Evolutionary conservation across 2,113 vertebrate species (phyloP).

Genomic region (Leptodactylus fuscus): DNA sequence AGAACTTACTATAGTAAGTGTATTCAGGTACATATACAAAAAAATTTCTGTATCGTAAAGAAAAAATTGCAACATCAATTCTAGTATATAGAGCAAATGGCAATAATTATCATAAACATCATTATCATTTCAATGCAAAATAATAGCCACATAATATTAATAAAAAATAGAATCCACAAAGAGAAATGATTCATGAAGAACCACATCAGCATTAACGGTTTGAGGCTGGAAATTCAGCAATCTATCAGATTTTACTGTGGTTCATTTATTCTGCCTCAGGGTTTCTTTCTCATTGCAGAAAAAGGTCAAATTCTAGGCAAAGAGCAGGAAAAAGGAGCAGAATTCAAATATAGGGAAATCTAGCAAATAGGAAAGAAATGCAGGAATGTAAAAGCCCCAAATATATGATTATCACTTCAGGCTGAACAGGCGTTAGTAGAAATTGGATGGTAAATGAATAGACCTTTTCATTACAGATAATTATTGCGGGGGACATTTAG

Average conservation of each 20-base stretch:
- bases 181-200: slow-evolving; percentile 62
- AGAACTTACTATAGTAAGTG: too few relatives aligned
- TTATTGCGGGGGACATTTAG: background rate
- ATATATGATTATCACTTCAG: slow-evolving; percentile 7
- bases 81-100: background rate
- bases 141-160: background rate
- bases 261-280: slow-evolving; percentile 66
- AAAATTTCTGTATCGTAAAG: too few relatives aligned
- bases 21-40: too few relatives aligned
- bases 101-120: background rate
- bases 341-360: slow-evolving; percentile 36
- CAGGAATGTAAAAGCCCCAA: background rate
- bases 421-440: background rate
- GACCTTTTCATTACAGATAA: slow-evolving; percentile 28
- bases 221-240: slow-evolving; percentile 63
- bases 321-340: slow-evolving; percentile 33
- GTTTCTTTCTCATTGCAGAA: slow-evolving; percentile 67
- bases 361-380: slow-evolving; percentile 3
- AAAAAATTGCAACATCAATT: too few relatives aligned
- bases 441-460: slow-evolving; percentile 34
- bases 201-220: slow-evolving; percentile 62
- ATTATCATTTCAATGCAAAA: background rate
- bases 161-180: background rate
- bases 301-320: slow-evolving; percentile 64
- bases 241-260: slow-evolving; percentile 66